Evolutionary conservation across 2,113 vertebrate genomes (phyloP), one percentile per base, ranked within the genome.

Genomic region (Zapus hudsonius): DNA sequence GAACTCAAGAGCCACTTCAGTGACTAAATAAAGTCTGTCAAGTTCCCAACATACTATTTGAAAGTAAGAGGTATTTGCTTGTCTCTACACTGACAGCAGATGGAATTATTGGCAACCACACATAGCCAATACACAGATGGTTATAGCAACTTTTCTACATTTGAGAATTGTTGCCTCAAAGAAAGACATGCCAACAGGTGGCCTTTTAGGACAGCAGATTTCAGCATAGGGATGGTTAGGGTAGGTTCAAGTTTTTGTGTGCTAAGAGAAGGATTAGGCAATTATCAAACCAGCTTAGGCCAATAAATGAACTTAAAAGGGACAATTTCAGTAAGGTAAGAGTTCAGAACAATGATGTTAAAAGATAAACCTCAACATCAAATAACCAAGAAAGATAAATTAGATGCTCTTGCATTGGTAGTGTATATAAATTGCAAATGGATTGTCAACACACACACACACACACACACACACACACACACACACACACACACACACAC

Each of bases 181-280:
- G 91, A 94, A 90, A 92, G 89, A 81, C 57, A 84, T 3, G 69
- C 13, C 40, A 87, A 94, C 84, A 92, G 87, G 87, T 89, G 89
- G 79, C 63, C 76, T 90, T 82, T n/a, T 2, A 27, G 91, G 70
- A 88, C 5, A 70, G 36, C 38, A 72, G 72, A 91, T 81, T 95
- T 93, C 61, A 80, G 57, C 22, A 86, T 90, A 61, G 81, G 87
- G 72, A 80, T 92, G 47, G 79, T 80, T 80, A 80, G 52, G 64
- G 17, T n/a, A 75, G 63, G 91, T 69, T 83, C 57, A 88, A 80
- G 44, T 36, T 93, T 85, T 27, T 80, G n/a, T 75, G 47, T 69
- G 80, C 2, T 52, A 87, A 86, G 57, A 78, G 63, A 55, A 85
- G 72, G 55, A 81, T 83, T 83, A 85, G 73, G 9, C 66, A 78